Conservation (phyloP, 2,113 vertebrate genomes). For the Ceratotherium simum region DNA sequence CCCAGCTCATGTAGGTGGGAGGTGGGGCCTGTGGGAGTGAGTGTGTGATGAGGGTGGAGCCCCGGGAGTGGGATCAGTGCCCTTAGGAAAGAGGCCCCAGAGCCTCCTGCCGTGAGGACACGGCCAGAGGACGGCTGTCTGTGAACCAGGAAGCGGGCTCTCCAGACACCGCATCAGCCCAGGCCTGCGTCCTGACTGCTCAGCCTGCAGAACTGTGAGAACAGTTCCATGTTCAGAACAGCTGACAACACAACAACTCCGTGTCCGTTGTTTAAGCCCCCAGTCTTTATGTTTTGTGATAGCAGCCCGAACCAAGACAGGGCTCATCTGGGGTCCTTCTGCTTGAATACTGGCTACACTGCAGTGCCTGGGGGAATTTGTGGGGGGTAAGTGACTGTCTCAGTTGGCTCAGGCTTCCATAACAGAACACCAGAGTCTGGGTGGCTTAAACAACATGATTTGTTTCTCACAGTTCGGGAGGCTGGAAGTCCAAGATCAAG, state of each 20-base stretch:
- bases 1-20: not conserved
- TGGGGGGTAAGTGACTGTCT: too few relatives aligned
- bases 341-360: not conserved
- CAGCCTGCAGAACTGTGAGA: not conserved
- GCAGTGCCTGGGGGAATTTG: not conserved
- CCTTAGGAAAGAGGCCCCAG: not conserved
- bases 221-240: too few relatives aligned
- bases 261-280: not conserved
- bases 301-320: rapidly evolving
- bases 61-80: not conserved
- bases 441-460: not conserved
- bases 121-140: not conserved
- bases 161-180: not conserved
- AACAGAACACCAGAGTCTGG: not conserved
- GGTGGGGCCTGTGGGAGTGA: not conserved
- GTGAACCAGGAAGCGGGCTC: not conserved
- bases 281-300: not conserved
- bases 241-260: too few relatives aligned
- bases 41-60: not conserved
- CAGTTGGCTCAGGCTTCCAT: not conserved
- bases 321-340: not conserved
- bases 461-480: not conserved
- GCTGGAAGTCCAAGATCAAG: not conserved
- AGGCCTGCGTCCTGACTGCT: not conserved
- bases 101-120: not conserved